Conservation (phyloP, 30 jellyfish, hydroid and myxozoan species). For the Aurelia aurita region DNA sequence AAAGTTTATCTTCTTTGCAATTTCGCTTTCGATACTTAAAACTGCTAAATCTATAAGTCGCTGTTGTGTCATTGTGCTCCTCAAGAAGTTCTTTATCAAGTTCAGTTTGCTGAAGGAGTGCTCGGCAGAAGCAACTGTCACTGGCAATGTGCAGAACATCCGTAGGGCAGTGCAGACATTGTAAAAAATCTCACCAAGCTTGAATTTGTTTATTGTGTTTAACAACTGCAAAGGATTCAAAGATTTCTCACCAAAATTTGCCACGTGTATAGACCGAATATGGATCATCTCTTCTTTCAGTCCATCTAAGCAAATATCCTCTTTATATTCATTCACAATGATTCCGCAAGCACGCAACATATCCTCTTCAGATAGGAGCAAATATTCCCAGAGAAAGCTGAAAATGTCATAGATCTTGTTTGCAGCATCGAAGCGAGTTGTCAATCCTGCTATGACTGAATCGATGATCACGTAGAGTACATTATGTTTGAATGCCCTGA, state of each 20-base stretch:
- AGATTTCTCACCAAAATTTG: background rate
- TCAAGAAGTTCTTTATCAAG: no score
- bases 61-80: no score
- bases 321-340: constrained; percentile 7
- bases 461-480: no score
- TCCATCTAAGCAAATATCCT: constrained; percentile 3
- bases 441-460: no score
- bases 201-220: background rate
- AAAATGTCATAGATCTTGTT: constrained; percentile 12
- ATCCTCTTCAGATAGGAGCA: constrained; percentile 21
- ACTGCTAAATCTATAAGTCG: no score
- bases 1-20: no score
- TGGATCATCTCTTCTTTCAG: background rate
- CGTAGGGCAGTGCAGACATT: background rate
- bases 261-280: no score
- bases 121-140: background rate
- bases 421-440: constrained; percentile 57
- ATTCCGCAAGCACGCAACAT: constrained; percentile 25
- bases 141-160: background rate
- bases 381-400: constrained; percentile 32
- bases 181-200: constrained; percentile 32
- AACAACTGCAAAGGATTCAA: background rate
- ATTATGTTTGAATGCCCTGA: no score
- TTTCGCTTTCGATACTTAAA: no score
- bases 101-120: constrained; percentile 58